These are phyloP conservation scores for Cephalopholis sonnerati DNA, from an alignment of 2,113 vertebrate genomes.

Conservation along the genomic window DNA sequence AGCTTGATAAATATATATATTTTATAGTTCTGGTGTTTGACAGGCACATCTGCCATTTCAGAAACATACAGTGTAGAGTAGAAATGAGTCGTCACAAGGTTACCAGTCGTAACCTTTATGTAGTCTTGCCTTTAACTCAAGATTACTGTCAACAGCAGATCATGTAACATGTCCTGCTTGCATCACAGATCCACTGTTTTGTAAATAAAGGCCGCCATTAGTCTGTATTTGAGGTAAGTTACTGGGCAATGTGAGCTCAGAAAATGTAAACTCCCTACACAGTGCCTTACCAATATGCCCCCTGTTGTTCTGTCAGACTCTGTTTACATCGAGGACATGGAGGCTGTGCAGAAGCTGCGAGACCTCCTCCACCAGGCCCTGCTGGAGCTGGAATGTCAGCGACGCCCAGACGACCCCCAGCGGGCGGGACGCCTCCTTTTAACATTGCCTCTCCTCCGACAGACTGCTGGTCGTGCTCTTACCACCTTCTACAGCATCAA, in stretches of 20 bases:
- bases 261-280: constrained; percentile 7
- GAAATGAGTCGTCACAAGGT: background rate
- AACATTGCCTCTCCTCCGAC: constrained; percentile 91
- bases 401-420: constrained; percentile 86
- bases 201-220: constrained; percentile 53
- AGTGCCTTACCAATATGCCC: constrained; percentile 11
- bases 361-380: constrained; percentile 94
- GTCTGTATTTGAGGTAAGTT: constrained; percentile 17
- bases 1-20: background rate
- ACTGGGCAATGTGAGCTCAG: background rate
- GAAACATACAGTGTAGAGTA: background rate
- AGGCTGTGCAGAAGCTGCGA: constrained; percentile 92
- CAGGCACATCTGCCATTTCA: background rate
- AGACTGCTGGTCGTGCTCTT: constrained; percentile 92
- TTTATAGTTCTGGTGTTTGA: background rate
- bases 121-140: background rate
- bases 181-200: constrained; percentile 51
- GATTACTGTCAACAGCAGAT: constrained; percentile 67
- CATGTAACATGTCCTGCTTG: constrained; percentile 20
- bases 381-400: constrained; percentile 89
- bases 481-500: constrained; percentile 94
- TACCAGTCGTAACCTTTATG: background rate
- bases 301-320: constrained; percentile 84
- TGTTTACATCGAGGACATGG: constrained; percentile 93
- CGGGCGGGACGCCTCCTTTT: constrained; percentile 91